Evolutionary conservation across 2,797 vertebrate genomes (phyloP).

Genomic region (Trachops cirrhosus): DNA sequence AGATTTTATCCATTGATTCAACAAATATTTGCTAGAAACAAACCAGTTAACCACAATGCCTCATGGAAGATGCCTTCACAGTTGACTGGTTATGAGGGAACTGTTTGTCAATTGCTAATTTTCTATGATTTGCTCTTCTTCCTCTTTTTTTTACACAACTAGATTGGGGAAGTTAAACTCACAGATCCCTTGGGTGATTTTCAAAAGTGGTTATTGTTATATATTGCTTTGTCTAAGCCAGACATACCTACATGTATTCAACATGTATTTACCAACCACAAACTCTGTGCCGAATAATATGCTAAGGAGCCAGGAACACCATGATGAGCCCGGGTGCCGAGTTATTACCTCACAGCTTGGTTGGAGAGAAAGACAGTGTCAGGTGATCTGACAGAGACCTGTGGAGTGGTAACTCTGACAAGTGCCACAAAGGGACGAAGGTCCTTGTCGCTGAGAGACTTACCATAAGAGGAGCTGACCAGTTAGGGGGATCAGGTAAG

Average conservation of each 20-base stretch:
- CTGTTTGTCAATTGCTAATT: background rate
- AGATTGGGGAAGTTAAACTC: background rate
- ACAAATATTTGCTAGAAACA: background rate
- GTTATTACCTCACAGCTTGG: background rate
- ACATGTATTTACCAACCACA: background rate
- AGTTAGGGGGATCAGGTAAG: background rate
- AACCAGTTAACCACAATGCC: background rate
- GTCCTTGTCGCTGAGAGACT: background rate
- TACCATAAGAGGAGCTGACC: background rate
- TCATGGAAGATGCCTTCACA: background rate
- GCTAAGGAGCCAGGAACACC: background rate
- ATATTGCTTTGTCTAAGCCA: background rate
- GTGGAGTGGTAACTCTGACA: background rate
- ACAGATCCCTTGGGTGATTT: background rate
- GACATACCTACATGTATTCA: background rate
- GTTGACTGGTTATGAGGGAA: background rate
- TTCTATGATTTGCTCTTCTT: conserved; percentile 4
- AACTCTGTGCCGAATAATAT: background rate
- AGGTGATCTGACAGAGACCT: background rate
- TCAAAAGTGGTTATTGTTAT: background rate
- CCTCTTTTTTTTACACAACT: background rate
- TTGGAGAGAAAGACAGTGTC: background rate
- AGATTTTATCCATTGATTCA: background rate
- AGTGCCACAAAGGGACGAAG: background rate
- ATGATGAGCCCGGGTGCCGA: background rate